Evolutionary conservation across 2,888 invertebrate genomes (phyloP).

Genomic region (Blastobasis lacticolella): DNA sequence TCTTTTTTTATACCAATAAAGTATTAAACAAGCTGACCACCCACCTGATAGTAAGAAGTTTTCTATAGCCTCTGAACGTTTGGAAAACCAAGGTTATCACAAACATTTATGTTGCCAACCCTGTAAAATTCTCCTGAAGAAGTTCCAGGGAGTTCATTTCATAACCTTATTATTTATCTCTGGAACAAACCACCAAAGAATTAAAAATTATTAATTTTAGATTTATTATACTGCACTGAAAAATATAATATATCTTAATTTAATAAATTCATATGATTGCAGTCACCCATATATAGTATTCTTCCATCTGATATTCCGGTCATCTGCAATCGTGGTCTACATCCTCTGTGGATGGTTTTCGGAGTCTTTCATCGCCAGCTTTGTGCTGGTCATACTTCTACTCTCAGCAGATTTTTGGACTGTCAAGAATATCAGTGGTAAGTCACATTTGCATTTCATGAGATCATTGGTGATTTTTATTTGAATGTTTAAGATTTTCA

Average conservation of each 20-base stretch:
- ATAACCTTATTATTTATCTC: too few species aligned
- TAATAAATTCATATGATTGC: slow-evolving; percentile 34
- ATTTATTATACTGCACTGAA: background rate
- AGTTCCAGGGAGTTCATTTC: too few species aligned
- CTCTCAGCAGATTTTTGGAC: slow-evolving; percentile 99
- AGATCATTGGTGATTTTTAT: too few species aligned
- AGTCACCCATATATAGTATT: slow-evolving; percentile 95
- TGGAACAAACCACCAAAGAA: too few species aligned
- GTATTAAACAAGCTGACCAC: too few species aligned
- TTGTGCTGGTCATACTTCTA: slow-evolving; percentile 91
- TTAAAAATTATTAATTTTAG: background rate
- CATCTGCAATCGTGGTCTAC: slow-evolving; percentile 88
- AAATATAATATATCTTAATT: background rate
- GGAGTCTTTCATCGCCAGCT: slow-evolving; percentile 95
- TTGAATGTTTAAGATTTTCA: too few species aligned
- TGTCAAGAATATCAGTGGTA: slow-evolving; percentile 94
- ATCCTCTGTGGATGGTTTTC: slow-evolving; percentile 93
- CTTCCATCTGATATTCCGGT: slow-evolving; percentile 92
- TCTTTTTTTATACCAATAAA: too few species aligned
- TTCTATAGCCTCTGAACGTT: too few species aligned
- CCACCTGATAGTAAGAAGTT: too few species aligned
- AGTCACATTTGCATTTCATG: slow-evolving; percentile 9
- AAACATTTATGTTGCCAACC: too few species aligned
- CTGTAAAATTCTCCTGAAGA: too few species aligned
- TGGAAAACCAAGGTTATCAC: too few species aligned